Conservation (phyloP, 2,888 invertebrate species). For the Andrena bicolor region DNA sequence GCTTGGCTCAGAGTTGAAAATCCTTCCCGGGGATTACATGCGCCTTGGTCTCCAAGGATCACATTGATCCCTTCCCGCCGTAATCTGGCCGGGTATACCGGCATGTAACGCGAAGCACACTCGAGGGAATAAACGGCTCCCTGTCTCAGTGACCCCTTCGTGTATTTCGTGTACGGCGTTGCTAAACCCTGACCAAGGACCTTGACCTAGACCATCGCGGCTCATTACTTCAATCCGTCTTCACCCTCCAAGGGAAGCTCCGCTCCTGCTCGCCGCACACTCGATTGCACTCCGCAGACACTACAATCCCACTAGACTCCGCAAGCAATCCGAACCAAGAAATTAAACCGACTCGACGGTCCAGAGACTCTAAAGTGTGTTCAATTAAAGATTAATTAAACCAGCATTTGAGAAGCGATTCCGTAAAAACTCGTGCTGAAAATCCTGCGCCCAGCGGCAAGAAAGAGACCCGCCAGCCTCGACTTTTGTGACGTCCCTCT, state of each 20-base stretch:
- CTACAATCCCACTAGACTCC: no score
- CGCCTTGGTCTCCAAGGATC: constrained; percentile 55
- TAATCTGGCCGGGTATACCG: constrained; percentile 36
- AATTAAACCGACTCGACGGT: neutral
- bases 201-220: constrained; percentile 63
- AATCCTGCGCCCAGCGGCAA: neutral
- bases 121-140: constrained; percentile 61
- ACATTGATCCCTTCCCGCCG: constrained; percentile 43
- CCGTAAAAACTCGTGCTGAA: no score
- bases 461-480: neutral
- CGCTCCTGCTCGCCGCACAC: neutral
- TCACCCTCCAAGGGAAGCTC: constrained; percentile 39
- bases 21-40: constrained; percentile 43
- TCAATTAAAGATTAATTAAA: no score
- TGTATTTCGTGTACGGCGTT: constrained; percentile 51
- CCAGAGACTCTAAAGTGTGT: no score
- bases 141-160: constrained; percentile 47
- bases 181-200: constrained; percentile 47
- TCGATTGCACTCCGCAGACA: neutral
- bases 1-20: constrained; percentile 46
- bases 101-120: constrained; percentile 58
- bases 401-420: no score
- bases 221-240: constrained; percentile 58
- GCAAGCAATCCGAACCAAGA: neutral
- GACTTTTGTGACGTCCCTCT: constrained; percentile 15